Conservation (phyloP, 2,888 invertebrate species). For the Julus scanicus region DNA sequence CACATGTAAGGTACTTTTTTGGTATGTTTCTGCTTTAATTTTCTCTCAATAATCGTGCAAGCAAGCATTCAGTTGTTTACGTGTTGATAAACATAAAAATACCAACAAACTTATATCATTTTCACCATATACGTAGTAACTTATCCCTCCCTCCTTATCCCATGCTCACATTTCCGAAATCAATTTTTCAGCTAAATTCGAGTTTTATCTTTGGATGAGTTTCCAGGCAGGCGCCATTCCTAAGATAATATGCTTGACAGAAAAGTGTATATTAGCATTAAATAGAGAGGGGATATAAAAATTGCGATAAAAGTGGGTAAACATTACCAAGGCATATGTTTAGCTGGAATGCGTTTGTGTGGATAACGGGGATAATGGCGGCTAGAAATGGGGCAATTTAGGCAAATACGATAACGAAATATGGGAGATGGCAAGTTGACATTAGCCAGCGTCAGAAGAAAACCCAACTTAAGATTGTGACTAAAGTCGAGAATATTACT, state of each 20-base stretch:
- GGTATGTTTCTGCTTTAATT: background rate
- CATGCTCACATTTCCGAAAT: background rate
- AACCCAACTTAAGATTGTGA: background rate
- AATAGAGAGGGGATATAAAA: conserved; percentile 24
- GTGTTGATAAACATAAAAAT: background rate
- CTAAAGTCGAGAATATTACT: background rate
- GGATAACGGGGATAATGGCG: conserved; percentile 36
- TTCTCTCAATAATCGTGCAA: background rate
- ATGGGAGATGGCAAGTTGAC: conserved; percentile 36
- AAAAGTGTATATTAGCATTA: conserved; percentile 20
- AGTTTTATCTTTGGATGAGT: background rate
- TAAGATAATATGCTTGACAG: background rate
- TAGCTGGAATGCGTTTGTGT: background rate
- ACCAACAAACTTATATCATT: background rate
- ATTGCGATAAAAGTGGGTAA: conserved; percentile 39
- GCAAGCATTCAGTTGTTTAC: background rate
- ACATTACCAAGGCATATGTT: background rate
- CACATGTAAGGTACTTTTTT: too few species aligned
- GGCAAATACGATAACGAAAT: conserved; percentile 7
- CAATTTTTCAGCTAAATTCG: conserved; percentile 15
- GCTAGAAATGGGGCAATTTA: conserved; percentile 13
- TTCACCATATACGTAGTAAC: background rate
- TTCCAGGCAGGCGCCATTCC: conserved; percentile 21
- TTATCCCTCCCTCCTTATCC: background rate
- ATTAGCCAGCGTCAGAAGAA: background rate